Evolutionary conservation across 2,797 vertebrate genomes (phyloP), one percentile per base, ranked within the genome.

Genomic region (Oreonectes daqikongensis): DNA sequence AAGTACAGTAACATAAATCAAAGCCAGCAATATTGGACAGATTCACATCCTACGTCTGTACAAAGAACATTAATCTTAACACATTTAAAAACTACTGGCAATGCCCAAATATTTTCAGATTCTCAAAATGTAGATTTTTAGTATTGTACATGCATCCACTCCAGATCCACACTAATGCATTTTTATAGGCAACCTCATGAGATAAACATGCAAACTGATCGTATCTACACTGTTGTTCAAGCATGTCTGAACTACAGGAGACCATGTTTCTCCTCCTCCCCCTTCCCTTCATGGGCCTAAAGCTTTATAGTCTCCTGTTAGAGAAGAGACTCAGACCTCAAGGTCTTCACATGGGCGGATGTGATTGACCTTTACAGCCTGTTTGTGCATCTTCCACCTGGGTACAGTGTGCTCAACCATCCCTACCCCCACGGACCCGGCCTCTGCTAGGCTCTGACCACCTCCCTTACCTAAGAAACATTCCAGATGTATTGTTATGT

Each of bases 351-450:
- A 88, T 87, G 81, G 78, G 78, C 78, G 83, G 90, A 90, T 83
- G 83, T 88, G 88, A 94, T 92, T 87, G 87, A 85, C 88, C 89
- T 84, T 87, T 92, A 92, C 92, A 92, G 89, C 84, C 88, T 92
- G 90, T 91, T 92, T 92, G 90, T 90, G 92, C 89, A 89, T 85
- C 87, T 92, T 92, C 89, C 89, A 92, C 89, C 87, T 91, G 90
- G 90, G 79, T 88, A 86, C 75, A 88, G 86, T 79, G 80, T 85
- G 83, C 81, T 86, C 84, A 38, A 52, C 69, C 78, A 73, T 24
- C 64, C 84, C 52, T 76, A 84, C 86, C 83, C 44, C 69, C 84
- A 81, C 86, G 48, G 68, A 60, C 50, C 68, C 48, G n/a, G n/a
- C 80, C 83, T 85, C 83, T 85, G 80, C 82, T 81, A 77, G 78